A percentile compares a stretch with the other conserved stretches of the same genome.
phyloP scores from a whole-genome alignment of 2,113 vertebrate species.

The Thermophis baileyi region DNA sequence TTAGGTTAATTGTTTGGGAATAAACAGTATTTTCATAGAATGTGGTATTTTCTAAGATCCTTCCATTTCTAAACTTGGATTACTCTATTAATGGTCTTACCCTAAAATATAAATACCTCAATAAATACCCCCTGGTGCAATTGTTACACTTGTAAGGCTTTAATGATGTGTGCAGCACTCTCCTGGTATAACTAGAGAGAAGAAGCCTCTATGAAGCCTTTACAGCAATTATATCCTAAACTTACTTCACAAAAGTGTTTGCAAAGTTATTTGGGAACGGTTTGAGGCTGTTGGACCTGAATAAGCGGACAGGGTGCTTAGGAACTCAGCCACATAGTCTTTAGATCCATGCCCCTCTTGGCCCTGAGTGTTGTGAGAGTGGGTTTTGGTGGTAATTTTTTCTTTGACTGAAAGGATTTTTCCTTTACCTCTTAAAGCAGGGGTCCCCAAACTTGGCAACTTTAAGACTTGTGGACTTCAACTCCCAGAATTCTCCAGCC shows the following conservation, averaged over 20 bases:
- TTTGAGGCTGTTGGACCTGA: no score
- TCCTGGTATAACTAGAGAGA: neutral
- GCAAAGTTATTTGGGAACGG: no score
- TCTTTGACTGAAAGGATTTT: no score
- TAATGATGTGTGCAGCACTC: neutral
- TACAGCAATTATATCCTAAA: neutral
- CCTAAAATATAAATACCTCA: neutral
- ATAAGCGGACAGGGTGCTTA: no score
- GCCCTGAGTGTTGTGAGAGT: no score
- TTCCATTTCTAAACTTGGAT: neutral
- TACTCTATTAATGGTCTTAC: neutral
- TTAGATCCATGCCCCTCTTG: no score
- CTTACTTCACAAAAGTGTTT: neutral
- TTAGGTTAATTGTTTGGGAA: neutral
- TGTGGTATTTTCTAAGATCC: neutral
- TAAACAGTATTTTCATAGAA: neutral
- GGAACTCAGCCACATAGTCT: no score
- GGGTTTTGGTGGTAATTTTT: no score
- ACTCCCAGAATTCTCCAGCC: no score
- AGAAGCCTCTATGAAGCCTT: neutral
- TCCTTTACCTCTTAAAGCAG: no score
- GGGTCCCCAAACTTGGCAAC: no score
- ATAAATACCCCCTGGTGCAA: neutral
- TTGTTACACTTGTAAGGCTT: neutral
- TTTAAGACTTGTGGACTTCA: no score